Base-by-base conservation (phyloP, 2,888 invertebrate species). In the Lasius fuliginosus region DNA sequence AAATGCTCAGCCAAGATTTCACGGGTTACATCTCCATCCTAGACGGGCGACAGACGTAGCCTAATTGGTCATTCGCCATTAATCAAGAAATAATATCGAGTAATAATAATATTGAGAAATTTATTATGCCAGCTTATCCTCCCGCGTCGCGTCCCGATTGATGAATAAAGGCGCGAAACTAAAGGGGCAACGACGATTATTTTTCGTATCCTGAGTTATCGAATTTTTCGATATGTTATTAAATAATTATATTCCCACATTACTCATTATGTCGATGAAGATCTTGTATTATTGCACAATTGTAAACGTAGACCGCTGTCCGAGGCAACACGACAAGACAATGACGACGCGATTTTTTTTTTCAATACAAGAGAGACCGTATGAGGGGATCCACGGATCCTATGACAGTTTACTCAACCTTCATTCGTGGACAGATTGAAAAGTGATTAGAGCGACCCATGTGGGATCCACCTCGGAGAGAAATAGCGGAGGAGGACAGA, bases 21-120 rank as follows among this genome's bases (percentile, higher is more conserved):
- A 53, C n/a, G 27, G 36, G 12, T 81, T 46, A 60, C 42, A 30
- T 81, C 68, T 68, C 27, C 82, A 69, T 69, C n/a, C 33, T 69
- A 82, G 83, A 83, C 83, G 58, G 58, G 27, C 65, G 36, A 42
- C 67, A 83, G 83, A 83, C 83, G 33, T 33, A 42, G 23, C 12
- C 69, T 27, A 82, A 83, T 83, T 84, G 73, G 58, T 71, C 23
- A 62, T 53, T 42, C 23, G 68, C 6, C 42, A 33, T 49, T 68
- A 33, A 69, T 69, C 49, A 49, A 62, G 60, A 58, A 60, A 49
- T 36, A 18, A 49, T 30, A 27, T 53, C 53, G 49, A 53, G 6
- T 6, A 46, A n/a, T 53, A n/a, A 8, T 53, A 8, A 53, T 8
- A 53, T 82, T 5, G 18, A 42, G 27, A 23, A 46, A 18, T n/a